Base-by-base conservation (phyloP, 1,140 invertebrate genomes). In the Eciton burchellii region DNA sequence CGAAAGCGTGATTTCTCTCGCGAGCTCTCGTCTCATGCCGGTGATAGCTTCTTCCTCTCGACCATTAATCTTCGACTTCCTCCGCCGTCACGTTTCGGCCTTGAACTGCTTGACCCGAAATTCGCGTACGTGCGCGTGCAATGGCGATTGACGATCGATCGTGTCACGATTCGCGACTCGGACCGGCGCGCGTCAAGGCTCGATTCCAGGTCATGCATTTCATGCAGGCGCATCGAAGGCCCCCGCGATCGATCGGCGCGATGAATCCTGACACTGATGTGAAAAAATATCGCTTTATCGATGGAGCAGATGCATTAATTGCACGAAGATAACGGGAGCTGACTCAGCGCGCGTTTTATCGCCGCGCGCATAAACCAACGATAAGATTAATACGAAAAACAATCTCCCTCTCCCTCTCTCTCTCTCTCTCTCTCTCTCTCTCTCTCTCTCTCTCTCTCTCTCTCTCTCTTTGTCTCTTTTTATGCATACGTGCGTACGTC, bases 31-130 rank as follows among this genome's bases (percentile, higher is more conserved):
- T 3, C 47, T 54, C 12, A 5, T 16, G n/a, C 8, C 21, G 6
- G 12, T 14, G 43, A 62, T 63, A 35, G 11, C n/a, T 60, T 56
- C n/a, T 60, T 56, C 21, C 21, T 24, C 29, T 14, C 12, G 29
- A 14, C 21, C 35, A 68, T 79, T 57, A 68, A 70, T 56, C 49
- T 76, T 76, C 66, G 16, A 56, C 21, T 57, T 68, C n/a, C 8
- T 68, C 14, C n/a, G 35, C 35, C 49, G 47, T 65, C 21, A 56
- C 16, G 21, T 70, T 76, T 77, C 62, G 6, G 6, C 41, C 74
- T 79, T 79, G 63, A 79, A 79, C 63, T 29, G 24, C 21, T 68
- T 56, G 24, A 79, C 29, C n/a, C 49, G 21, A 68, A 52, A 29
- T 56, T 45, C 16, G 24, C 35, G 16, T 8, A 56, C 47, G 29